Evolutionary conservation across 2,888 invertebrate genomes (phyloP), one percentile per base, ranked within the genome.

Genomic region (Chrysolina americana): DNA sequence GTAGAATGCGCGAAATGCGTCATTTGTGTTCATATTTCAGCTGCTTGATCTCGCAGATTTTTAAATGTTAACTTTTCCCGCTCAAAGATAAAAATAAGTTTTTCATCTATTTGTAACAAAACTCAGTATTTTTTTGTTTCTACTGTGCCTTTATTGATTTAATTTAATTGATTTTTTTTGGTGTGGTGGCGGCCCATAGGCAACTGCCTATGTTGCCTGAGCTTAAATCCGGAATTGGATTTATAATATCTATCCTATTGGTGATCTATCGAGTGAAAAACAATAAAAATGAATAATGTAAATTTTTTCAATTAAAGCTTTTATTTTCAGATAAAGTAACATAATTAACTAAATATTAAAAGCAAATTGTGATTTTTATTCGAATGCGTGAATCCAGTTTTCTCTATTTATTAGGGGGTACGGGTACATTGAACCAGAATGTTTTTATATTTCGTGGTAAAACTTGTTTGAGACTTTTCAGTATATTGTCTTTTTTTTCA

Each of bases 291-390:
- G 36, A 10, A 15, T 3, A 63, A 28, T 28, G 15, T 36, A 41
- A n/a, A 36, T 63, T 44, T 44, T 44, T 44, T 44, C 8, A 44
- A 41, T n/a, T 44, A 64, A 19, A 36, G 36, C 2, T 36, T 36
- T 53, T 68, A 68, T 53, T 41, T 41, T 48, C 11, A 48, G 21
- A 41, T 41, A 48, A 50, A 28, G 53, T 28, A 68, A 56, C 2
- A 41, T 36, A 64, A 64, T 64, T 10, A 64, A 64, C 36, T 41
- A 2, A 64, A n/a, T 41, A 64, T 64, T 41, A 41, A 41, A 50
- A 50, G 50, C n/a, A 8, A 50, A 50, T 50, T 50, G 50, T 50
- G 19, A 50, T 50, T n/a, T 50, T 50, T n/a, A 50, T 50, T 50
- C n/a, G n/a, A n/a, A n/a, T n/a, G n/a, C n/a, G n/a, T n/a, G n/a